phyloP scores from a whole-genome alignment of 2,888 invertebrate species.

The Notodonta dromedarius region DNA sequence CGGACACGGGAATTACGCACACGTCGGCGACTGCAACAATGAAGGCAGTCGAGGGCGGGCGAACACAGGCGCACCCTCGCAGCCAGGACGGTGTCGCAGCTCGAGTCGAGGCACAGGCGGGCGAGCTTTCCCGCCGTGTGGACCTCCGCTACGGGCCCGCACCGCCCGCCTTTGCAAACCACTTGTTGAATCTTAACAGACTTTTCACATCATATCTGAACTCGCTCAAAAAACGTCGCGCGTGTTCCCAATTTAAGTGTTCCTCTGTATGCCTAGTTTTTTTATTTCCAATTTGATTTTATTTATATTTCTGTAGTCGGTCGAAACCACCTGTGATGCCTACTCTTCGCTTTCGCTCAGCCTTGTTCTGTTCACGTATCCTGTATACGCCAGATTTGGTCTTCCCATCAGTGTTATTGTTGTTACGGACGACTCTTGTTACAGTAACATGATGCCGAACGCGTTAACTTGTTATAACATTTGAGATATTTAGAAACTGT shows the following conservation, averaged over 20 bases:
- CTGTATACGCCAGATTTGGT: constrained; percentile 63
- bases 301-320: constrained; percentile 32
- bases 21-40: constrained; percentile 36
- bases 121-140: constrained; percentile 78
- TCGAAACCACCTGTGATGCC: constrained; percentile 70
- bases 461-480: constrained; percentile 76
- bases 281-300: constrained; percentile 22
- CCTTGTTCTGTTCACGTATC: constrained; percentile 54
- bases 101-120: constrained; percentile 72
- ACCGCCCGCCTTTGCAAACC: constrained; percentile 69
- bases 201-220: constrained; percentile 59
- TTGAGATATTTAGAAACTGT: constrained; percentile 77
- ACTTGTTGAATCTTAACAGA: constrained; percentile 77
- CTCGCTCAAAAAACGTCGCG: constrained; percentile 59
- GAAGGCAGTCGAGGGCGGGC: constrained; percentile 43
- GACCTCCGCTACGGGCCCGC: constrained; percentile 58
- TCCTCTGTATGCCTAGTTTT: constrained; percentile 35
- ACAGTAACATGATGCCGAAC: constrained; percentile 54
- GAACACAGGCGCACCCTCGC: constrained; percentile 42
- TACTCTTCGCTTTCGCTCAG: constrained; percentile 66
- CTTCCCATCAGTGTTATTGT: constrained; percentile 72
- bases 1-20: constrained; percentile 27
- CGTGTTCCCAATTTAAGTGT: constrained; percentile 48
- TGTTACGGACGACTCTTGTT: constrained; percentile 65
- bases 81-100: constrained; percentile 47